Base-by-base conservation (phyloP, 2,888 invertebrate genomes). In the Petrolisthes manimaculis region DNA sequence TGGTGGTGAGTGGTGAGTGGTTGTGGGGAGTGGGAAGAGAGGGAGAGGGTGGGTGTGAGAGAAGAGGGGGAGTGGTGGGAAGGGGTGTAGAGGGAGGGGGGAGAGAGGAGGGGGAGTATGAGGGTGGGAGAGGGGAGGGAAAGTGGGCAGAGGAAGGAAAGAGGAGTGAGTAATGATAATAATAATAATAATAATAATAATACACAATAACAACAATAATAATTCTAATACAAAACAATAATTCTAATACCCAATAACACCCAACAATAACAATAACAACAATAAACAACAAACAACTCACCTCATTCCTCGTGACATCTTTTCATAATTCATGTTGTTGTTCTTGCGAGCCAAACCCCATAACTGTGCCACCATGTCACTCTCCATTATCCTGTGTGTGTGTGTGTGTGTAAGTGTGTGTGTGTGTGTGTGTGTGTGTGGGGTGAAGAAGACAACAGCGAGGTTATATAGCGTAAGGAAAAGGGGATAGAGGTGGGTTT, bases 251-350 rank as follows among this genome's bases (percentile, higher is more conserved):
- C n/a, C 67, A 67, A 3, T n/a, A 67, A 67, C 3, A 12, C 12
- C n/a, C 67, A 67, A 3, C 3, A 67, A 37, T 37, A 37, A 37
- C 2, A 37, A 37, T 37, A 37, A 37, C 2, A 37, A 37, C 2
- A 21, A 71, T 14, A 9, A 67, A 61, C 51, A 54, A 54, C 4
- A 8, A 37, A 78, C 12, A 9, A 18, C 89, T 83, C 61, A 89
- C 90, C 90, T 89, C 90, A 91, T 91, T 5, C 90, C 90, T 78
- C 90, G 81, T 1, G 90, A 91, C 90, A 91, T 91, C 74, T 91
- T 91, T 67, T 91, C 90, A 21, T 91, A 91, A 69, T 89, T 91
- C 90, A 91, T 91, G 77, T 91, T 91, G 61, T n/a, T 79, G 86
- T 91, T 91, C 81, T 91, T 91, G 0, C 90, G 75, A 5, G 90